Evolutionary conservation across 2,888 invertebrate genomes (phyloP).

Genomic region (Muschampia plurimacula): DNA sequence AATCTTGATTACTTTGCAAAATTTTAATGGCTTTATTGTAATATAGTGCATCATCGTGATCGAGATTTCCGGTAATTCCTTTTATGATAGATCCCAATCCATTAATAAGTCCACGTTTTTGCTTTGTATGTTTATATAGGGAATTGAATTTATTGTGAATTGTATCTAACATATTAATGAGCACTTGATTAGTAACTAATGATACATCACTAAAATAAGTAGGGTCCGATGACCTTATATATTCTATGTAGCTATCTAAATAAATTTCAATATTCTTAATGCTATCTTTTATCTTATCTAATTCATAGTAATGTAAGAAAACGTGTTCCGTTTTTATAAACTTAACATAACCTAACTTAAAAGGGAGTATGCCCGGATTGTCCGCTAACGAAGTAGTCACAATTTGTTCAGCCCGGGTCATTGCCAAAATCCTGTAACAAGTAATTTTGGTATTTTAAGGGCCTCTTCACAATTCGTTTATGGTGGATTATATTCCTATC

Average conservation of each 20-base stretch:
- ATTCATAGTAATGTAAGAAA: slow-evolving; percentile 1
- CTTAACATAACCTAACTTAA: slow-evolving; percentile 10
- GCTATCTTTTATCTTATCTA: background rate
- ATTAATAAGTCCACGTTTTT: slow-evolving; percentile 2
- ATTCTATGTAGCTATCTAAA: slow-evolving; percentile 4
- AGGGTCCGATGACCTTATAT: background rate
- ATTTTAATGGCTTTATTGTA: background rate
- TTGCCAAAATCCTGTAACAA: slow-evolving; percentile 12
- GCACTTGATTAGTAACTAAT: slow-evolving; percentile 1
- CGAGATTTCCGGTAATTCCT: no score
- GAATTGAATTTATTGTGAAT: background rate
- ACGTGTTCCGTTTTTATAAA: slow-evolving; percentile 9
- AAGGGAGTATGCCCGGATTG: background rate
- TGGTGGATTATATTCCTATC: background rate
- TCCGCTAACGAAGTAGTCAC: background rate
- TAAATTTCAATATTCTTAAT: background rate
- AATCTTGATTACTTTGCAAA: background rate
- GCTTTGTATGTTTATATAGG: background rate
- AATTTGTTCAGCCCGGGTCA: slow-evolving; percentile 11
- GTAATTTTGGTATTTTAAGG: slow-evolving; percentile 4
- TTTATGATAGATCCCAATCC: background rate
- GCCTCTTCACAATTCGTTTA: background rate
- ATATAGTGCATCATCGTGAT: background rate
- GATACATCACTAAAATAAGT: background rate
- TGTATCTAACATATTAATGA: background rate